Evolutionary conservation across 2,888 invertebrate species (phyloP).

Genomic region (Meghimatium bilineatum): DNA sequence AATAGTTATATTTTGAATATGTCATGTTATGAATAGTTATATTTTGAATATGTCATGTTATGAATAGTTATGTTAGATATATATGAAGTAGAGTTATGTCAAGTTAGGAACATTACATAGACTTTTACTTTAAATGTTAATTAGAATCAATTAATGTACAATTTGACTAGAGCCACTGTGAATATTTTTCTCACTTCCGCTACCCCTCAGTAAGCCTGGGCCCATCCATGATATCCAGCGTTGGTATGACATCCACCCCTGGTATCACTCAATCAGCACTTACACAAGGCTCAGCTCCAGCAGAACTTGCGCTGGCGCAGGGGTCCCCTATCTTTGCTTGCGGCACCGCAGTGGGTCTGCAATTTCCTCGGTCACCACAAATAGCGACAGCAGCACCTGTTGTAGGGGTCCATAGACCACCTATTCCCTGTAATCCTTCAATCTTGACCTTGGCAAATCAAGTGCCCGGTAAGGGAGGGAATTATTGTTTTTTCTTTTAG

Average conservation of each 20-base stretch:
- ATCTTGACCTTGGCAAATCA: conserved; percentile 42
- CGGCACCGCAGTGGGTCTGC: conserved; percentile 31
- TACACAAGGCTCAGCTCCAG: conserved; percentile 31
- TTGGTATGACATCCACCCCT: conserved; percentile 26
- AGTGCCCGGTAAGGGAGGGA: conserved; percentile 48
- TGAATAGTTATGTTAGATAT: no score
- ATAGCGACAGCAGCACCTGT: conserved; percentile 32
- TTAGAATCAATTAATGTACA: background rate
- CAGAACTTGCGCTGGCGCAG: conserved; percentile 33
- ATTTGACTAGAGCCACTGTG: conserved; percentile 15
- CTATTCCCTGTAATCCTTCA: conserved; percentile 40
- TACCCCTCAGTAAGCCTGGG: conserved; percentile 32
- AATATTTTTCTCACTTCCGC: conserved; percentile 17
- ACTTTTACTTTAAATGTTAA: background rate
- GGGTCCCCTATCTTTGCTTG: conserved; percentile 43
- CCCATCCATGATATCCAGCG: conserved; percentile 36
- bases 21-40: no score
- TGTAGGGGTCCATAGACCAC: conserved; percentile 31
- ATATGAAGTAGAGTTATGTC: no score
- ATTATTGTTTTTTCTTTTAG: conserved; percentile 27
- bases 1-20: no score
- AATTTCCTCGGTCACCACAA: conserved; percentile 40
- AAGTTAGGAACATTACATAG: background rate
- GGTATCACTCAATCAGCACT: conserved; percentile 30
- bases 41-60: no score